Percentiles rank a stretch among this genome's conserved stretches.
Conservation (phyloP, 2,888 invertebrate species). For the Lampropteryx suffumata region DNA sequence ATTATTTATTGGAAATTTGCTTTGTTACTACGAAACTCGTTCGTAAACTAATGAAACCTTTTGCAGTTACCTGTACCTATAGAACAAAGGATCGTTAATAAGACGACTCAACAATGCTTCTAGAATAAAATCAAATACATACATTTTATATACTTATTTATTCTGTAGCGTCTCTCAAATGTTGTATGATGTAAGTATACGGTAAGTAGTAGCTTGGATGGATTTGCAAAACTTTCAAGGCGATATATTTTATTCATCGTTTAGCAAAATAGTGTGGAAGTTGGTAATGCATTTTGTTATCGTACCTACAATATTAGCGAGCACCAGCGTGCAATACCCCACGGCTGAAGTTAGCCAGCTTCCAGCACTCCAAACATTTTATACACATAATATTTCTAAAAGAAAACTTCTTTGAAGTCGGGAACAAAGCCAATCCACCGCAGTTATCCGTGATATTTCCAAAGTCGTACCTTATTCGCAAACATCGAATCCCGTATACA, state of each 20-base stretch:
- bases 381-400: conserved; percentile 72
- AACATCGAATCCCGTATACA: conserved; percentile 79
- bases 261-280: conserved; percentile 8
- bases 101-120: too few species aligned
- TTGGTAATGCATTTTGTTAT: conserved; percentile 43
- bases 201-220: not conserved
- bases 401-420: conserved; percentile 80
- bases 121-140: too few species aligned
- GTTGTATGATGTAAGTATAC: too few species aligned
- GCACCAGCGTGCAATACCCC: conserved; percentile 46
- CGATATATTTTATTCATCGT: conserved; percentile 9
- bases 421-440: conserved; percentile 78
- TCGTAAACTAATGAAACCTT: not conserved
- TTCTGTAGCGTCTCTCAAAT: not conserved
- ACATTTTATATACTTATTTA: too few species aligned
- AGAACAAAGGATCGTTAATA: too few species aligned
- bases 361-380: conserved; percentile 55
- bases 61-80: too few species aligned
- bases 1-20: conserved; percentile 39
- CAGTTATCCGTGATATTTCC: conserved; percentile 80
- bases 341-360: conserved; percentile 46
- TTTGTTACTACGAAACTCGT: conserved; percentile 12
- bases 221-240: conserved; percentile 1
- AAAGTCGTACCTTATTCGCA: conserved; percentile 80
- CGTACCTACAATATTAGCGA: conserved; percentile 46